Percentiles rank a stretch among this genome's conserved stretches.
Evolutionary conservation across 2,113 vertebrate genomes (phyloP).

Genomic region (Butorides virescens): DNA sequence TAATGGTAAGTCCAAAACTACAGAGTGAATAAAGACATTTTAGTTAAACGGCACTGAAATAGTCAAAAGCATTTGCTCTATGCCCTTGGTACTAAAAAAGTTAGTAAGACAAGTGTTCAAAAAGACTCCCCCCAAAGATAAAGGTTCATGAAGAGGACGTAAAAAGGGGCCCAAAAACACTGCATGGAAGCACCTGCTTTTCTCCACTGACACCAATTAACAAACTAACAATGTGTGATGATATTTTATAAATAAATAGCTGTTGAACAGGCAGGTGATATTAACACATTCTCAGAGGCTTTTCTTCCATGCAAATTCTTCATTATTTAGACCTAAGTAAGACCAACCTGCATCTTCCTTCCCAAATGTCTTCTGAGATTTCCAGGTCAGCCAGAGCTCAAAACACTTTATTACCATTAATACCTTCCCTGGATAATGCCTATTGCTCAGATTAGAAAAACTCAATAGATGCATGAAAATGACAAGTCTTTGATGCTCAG

Average conservation of each 20-base stretch:
- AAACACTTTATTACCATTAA: not conserved
- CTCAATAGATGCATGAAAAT: not conserved
- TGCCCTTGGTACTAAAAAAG: not conserved
- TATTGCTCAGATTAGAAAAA: not conserved
- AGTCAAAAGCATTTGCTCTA: not conserved
- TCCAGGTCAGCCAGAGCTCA: not conserved
- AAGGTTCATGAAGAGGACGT: not conserved
- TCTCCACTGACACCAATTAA: not conserved
- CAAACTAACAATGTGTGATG: not conserved
- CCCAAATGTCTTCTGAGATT: not conserved
- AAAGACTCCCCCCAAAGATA: not conserved
- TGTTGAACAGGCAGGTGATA: not conserved
- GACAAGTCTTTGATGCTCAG: not conserved
- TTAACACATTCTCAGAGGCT: not conserved
- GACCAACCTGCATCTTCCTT: not conserved
- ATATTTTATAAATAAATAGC: not conserved
- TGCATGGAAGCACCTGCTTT: rapidly evolving
- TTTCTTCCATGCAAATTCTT: not conserved
- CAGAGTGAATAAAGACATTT: not conserved
- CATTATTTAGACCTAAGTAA: not conserved
- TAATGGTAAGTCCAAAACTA: not conserved
- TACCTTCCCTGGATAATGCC: not conserved
- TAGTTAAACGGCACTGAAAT: not conserved
- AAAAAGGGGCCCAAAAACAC: not conserved
- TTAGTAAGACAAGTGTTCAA: not conserved